These are phyloP conservation scores for Malurus alboscapulatus DNA, from an alignment of 2,113 vertebrate genomes.

Conservation along the genomic window DNA sequence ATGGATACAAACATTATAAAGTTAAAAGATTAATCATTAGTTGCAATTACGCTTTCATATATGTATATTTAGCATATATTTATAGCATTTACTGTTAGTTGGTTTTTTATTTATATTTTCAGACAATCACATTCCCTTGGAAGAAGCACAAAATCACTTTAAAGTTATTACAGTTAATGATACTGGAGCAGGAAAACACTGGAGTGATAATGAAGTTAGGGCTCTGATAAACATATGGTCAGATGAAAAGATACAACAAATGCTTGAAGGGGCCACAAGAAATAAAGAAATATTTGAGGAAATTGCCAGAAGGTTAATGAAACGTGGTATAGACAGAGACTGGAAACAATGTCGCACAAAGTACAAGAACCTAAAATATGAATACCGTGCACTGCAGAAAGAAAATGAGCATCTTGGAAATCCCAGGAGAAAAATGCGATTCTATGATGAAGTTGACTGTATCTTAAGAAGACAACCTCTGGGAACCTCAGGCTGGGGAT, in stretches of 20 bases:
- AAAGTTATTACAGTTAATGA: constrained; percentile 80
- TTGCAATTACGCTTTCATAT: not conserved
- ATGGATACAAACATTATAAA: not conserved
- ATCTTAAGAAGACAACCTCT: constrained; percentile 73
- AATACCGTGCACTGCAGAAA: constrained; percentile 84
- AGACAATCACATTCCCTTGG: constrained; percentile 56
- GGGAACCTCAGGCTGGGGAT: constrained; percentile 23
- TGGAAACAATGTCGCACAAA: constrained; percentile 90
- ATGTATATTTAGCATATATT: not conserved
- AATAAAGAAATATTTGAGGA: constrained; percentile 90
- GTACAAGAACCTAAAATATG: constrained; percentile 90
- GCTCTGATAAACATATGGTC: constrained; percentile 83
- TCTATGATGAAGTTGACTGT: constrained; percentile 86
- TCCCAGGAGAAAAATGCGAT: constrained; percentile 80
- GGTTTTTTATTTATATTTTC: constrained; percentile 14
- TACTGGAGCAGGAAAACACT: constrained; percentile 79
- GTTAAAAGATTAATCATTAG: not conserved
- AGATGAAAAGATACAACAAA: constrained; percentile 81
- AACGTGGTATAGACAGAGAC: constrained; percentile 84
- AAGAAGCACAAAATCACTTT: constrained; percentile 72
- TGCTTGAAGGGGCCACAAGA: constrained; percentile 84
- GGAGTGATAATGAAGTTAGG: constrained; percentile 87
- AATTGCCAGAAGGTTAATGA: constrained; percentile 81
- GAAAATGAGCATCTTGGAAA: constrained; percentile 76
- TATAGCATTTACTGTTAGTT: not conserved